Conservation (phyloP, 2,888 invertebrate species). For the Rhagium mordax region DNA sequence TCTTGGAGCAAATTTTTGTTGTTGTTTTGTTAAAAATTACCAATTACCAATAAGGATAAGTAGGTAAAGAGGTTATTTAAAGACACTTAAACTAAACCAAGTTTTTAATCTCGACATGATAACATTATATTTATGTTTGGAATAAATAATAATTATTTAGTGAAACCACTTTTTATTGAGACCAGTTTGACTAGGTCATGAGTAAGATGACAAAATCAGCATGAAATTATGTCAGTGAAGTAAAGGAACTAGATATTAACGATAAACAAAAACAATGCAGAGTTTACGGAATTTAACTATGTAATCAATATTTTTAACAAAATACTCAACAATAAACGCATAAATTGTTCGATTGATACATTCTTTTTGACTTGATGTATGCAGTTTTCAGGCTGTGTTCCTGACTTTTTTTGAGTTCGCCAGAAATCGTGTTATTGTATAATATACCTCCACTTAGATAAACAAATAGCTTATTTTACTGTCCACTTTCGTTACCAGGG, state of each 20-base stretch:
- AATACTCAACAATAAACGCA: too few species aligned
- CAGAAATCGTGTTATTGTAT: too few species aligned
- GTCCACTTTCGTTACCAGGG: too few species aligned
- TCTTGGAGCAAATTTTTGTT: too few species aligned
- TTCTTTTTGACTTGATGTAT: too few species aligned
- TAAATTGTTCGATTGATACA: too few species aligned
- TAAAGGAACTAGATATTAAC: neutral
- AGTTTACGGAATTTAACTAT: neutral
- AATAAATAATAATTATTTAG: neutral
- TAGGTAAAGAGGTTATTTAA: neutral
- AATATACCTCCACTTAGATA: too few species aligned
- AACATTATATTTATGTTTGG: neutral
- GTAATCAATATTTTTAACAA: neutral
- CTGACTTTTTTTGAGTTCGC: too few species aligned
- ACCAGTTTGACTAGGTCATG: slow-evolving; percentile 6
- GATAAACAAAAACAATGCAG: neutral
- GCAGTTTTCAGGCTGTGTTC: too few species aligned
- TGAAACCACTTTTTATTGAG: slow-evolving; percentile 2
- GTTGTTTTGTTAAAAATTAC: too few species aligned
- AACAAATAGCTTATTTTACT: too few species aligned
- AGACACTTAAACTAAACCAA: neutral
- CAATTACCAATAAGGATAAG: neutral
- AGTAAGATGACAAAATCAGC: neutral
- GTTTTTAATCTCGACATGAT: neutral
- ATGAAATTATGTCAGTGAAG: neutral